Evolutionary conservation across 2,888 invertebrate species (phyloP), one percentile per base, ranked within the genome.

Genomic region (Tipula unca): DNA sequence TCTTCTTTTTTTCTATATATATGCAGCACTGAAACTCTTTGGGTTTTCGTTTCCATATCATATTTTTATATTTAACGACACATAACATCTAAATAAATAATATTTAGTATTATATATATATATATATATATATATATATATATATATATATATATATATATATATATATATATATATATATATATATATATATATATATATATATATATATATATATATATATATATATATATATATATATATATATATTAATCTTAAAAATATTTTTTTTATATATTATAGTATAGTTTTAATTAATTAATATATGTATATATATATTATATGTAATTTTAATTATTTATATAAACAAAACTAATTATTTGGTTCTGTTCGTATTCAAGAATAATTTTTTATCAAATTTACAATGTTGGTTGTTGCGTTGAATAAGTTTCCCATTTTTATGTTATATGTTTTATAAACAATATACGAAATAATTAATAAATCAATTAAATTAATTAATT

Each of bases 321-420:
- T 82, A 83, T 83, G 14, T 83, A 83, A 32, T 3, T 82, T 29
- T 82, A 29, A 29, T 29, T 83, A 83, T 83, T 32, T 83, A 83
- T 83, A 83, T 83, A 83, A 32, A 83, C 83, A 83, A 32, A 83
- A 32, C 69, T 69, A 69, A 69, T 69, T 69, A 10, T 69, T 69
- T 69, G 69, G 10, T 69, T 69, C 69, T 69, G 10, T 69, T 69
- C 69, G 69, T 69, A 69, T 69, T 69, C 69, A 69, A 69, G 69
- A 69, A 69, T 69, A 69, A 10, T 25, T 25, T 69, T 69, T 69
- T 25, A 69, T 69, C 69, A 69, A 69, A 69, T 69, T 69, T 69
- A 69, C 69, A 69, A 69, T 69, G 69, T 69, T 69, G 25, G 69
- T 69, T 69, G 25, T 8, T 69, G 69, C 69, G 25, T 69, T 69